phyloP scores from a whole-genome alignment of 2,113 vertebrate species.

The Saimiri boliviensis region DNA sequence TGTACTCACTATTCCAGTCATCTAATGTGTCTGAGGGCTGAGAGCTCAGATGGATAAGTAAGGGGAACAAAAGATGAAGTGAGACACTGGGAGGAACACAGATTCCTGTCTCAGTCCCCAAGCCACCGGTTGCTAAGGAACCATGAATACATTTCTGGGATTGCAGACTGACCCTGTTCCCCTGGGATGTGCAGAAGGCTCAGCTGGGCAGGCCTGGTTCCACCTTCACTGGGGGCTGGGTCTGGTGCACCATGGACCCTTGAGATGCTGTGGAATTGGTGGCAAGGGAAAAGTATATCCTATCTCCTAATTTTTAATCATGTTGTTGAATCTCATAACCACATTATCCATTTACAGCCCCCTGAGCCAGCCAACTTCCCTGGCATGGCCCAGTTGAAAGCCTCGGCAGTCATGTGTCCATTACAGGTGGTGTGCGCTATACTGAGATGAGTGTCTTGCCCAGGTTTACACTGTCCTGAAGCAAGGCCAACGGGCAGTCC shows the following conservation, averaged over 20 bases:
- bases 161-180: neutral
- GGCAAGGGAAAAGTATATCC: neutral
- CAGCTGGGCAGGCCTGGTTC: neutral
- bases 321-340: neutral
- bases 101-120: neutral
- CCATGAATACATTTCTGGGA: fast-evolving
- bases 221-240: neutral
- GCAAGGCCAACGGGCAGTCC: neutral
- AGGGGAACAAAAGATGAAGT: neutral
- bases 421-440: no score
- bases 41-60: neutral
- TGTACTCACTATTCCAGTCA: neutral
- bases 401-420: fast-evolving
- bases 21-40: neutral
- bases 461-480: fast-evolving
- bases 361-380: neutral
- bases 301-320: neutral
- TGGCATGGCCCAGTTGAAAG: fast-evolving
- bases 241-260: neutral
- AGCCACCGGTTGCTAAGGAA: neutral
- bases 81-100: fast-evolving
- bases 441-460: neutral
- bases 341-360: neutral
- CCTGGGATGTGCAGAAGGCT: neutral
- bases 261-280: neutral